A percentile compares a stretch with the other conserved stretches of the same genome.
Evolutionary conservation across 1,140 invertebrate species (phyloP).

Genomic region (Trichonephila inaurata): DNA sequence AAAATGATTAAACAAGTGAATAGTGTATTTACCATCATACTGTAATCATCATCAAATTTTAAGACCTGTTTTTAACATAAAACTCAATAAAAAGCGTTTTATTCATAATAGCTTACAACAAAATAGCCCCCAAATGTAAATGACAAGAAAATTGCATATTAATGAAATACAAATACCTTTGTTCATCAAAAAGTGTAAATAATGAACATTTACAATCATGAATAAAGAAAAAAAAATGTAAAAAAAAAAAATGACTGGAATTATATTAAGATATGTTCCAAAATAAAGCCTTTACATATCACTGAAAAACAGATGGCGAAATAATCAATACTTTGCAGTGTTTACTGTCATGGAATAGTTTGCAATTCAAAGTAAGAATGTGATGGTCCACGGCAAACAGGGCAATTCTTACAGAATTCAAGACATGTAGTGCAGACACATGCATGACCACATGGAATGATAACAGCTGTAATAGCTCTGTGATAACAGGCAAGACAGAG

Average conservation of each 20-base stretch:
- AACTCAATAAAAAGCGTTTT: too few relatives aligned
- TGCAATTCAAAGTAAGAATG: conserved; percentile 48
- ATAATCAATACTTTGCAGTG: background rate
- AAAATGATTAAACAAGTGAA: too few relatives aligned
- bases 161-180: too few relatives aligned
- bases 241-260: background rate
- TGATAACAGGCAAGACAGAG: conserved; percentile 41
- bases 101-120: too few relatives aligned
- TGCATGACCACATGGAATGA: conserved; percentile 56
- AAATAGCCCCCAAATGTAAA: too few relatives aligned
- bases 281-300: background rate
- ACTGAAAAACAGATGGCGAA: background rate
- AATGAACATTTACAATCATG: background rate
- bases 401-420: conserved; percentile 44
- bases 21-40: too few relatives aligned
- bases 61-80: too few relatives aligned
- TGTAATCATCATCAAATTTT: too few relatives aligned
- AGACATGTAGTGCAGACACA: conserved; percentile 41
- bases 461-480: conserved; percentile 13
- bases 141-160: too few relatives aligned
- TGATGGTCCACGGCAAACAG: conserved; percentile 38
- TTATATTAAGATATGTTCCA: background rate
- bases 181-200: too few relatives aligned
- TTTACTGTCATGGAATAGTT: background rate
- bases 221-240: background rate